Percentiles rank a stretch among this genome's conserved stretches.
Conservation (phyloP, 2,797 vertebrate species). For the Phylloscopus collybita region DNA sequence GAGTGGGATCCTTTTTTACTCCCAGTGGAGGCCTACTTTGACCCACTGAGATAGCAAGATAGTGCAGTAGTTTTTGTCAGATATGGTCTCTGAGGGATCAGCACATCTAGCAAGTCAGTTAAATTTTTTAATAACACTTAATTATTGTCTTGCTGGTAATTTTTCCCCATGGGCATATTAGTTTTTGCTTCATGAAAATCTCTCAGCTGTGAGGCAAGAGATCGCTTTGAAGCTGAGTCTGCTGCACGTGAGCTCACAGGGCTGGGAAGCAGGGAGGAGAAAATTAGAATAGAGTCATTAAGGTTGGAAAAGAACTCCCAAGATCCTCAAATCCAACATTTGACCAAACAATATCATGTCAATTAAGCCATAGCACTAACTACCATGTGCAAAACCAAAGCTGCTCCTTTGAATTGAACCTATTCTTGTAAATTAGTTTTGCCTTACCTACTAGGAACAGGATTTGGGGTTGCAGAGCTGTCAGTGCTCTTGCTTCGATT, state of each 20-base stretch:
- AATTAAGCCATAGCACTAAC: background rate
- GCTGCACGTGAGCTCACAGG: background rate
- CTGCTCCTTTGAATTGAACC: background rate
- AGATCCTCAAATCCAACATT: fast-evolving
- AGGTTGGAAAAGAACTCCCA: background rate
- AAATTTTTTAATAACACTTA: background rate
- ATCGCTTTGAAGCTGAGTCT: background rate
- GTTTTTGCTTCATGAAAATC: background rate
- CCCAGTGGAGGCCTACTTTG: background rate
- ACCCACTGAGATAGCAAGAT: background rate
- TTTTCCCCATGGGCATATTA: background rate
- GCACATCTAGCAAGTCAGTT: background rate
- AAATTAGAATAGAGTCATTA: background rate
- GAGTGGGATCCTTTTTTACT: background rate
- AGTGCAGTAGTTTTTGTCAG: background rate
- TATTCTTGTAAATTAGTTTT: background rate
- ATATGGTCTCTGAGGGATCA: background rate
- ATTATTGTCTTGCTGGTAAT: background rate
- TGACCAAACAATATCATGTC: background rate
- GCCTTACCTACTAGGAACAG: background rate
- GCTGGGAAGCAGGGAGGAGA: background rate
- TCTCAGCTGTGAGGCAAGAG: background rate
- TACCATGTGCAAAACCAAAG: background rate
- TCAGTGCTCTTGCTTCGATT: background rate
- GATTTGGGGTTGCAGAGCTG: background rate